Conservation (phyloP, 92 coral and sea anemone genomes). For the Phenganax stokvisi region DNA sequence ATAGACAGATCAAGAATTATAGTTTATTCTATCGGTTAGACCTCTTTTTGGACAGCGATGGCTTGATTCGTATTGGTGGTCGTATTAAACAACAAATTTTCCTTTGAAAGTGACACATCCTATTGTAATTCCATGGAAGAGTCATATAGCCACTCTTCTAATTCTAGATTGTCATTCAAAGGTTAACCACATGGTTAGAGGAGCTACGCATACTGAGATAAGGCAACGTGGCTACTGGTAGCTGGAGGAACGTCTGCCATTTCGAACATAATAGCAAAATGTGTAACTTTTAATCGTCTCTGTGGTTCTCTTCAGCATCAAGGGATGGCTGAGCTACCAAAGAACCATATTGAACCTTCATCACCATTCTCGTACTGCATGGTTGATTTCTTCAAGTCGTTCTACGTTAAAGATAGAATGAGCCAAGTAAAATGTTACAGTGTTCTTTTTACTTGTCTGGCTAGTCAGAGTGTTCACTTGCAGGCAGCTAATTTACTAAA, state of each 20-base stretch:
- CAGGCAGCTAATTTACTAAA: slow-evolving; percentile 44
- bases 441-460: slow-evolving; percentile 19
- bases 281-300: slow-evolving; percentile 39
- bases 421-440: background rate
- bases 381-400: slow-evolving; percentile 56
- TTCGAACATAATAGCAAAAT: slow-evolving; percentile 17
- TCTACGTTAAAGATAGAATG: slow-evolving; percentile 30
- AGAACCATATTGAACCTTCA: slow-evolving; percentile 34
- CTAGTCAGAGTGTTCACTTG: slow-evolving; percentile 43
- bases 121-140: slow-evolving; percentile 36
- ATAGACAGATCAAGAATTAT: slow-evolving; percentile 11
- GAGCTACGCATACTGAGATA: slow-evolving; percentile 38
- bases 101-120: slow-evolving; percentile 25
- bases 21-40: slow-evolving; percentile 34
- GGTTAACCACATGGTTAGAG: slow-evolving; percentile 34
- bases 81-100: slow-evolving; percentile 33
- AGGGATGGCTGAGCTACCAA: slow-evolving; percentile 13
- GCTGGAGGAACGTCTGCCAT: slow-evolving; percentile 22
- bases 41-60: slow-evolving; percentile 39
- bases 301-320: slow-evolving; percentile 42
- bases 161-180: slow-evolving; percentile 27
- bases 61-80: slow-evolving; percentile 38
- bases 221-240: slow-evolving; percentile 38
- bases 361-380: slow-evolving; percentile 52
- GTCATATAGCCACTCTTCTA: slow-evolving; percentile 36